Evolutionary conservation across 1,140 invertebrate species (phyloP).

Genomic region (Drosophila setifemur): DNA sequence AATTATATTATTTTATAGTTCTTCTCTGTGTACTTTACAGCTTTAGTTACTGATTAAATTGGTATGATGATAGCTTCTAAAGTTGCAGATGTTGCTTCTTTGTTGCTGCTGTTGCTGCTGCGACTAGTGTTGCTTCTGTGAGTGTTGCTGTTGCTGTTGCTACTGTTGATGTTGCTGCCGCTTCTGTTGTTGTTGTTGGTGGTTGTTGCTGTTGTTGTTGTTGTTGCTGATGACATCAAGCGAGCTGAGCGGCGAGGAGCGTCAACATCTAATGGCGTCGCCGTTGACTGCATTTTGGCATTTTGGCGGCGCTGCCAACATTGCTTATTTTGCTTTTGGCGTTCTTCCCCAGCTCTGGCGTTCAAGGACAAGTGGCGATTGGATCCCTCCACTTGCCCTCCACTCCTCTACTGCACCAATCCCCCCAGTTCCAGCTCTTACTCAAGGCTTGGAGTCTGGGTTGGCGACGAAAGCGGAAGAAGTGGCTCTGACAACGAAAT

Average conservation of each 20-base stretch:
- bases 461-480: neutral
- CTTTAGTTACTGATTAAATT: too few species aligned
- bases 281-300: constrained; percentile 64
- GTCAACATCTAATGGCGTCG: constrained; percentile 56
- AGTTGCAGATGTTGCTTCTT: constrained; percentile 1
- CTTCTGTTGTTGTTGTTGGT: neutral
- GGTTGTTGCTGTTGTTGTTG: neutral
- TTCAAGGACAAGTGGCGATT: constrained; percentile 72
- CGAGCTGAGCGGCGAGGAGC: constrained; percentile 42
- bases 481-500: neutral
- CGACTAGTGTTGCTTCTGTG: neutral
- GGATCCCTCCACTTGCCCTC: constrained; percentile 16
- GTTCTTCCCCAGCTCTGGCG: constrained; percentile 28
- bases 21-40: too few species aligned
- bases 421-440: neutral
- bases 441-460: constrained; percentile 17
- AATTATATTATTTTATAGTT: too few species aligned
- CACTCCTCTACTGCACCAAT: neutral
- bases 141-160: neutral
- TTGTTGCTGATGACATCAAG: constrained; percentile 39
- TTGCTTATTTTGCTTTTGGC: constrained; percentile 27
- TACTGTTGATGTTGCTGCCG: neutral
- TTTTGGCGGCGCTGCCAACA: constrained; percentile 57
- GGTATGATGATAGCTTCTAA: too few species aligned
- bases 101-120: neutral